These are phyloP conservation scores for Chelon auratus DNA, from an alignment of 2,797 vertebrate species.

Conservation along the genomic window DNA sequence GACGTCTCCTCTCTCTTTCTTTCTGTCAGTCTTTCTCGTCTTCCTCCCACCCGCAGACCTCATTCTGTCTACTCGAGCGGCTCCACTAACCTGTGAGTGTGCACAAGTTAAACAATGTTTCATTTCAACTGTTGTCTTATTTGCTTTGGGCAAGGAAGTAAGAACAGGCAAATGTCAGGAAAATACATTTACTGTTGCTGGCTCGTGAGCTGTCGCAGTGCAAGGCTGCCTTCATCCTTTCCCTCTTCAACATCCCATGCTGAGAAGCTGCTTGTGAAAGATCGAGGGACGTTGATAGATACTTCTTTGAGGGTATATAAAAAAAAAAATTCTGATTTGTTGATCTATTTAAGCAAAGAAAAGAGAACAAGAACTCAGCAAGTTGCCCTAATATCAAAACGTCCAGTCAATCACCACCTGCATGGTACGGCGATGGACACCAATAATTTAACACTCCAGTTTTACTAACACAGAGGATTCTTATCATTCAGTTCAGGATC, in stretches of 20 bases:
- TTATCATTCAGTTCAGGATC: slow-evolving; percentile 24
- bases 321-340: slow-evolving; percentile 1
- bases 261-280: slow-evolving; percentile 14
- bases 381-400: slow-evolving; percentile 5
- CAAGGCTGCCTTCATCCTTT: slow-evolving; percentile 22
- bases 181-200: slow-evolving; percentile 50
- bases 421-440: neutral
- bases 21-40: slow-evolving; percentile 37
- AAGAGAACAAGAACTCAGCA: neutral
- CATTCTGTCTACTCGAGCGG: slow-evolving; percentile 69
- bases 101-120: slow-evolving; percentile 60
- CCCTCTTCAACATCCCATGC: slow-evolving; percentile 3
- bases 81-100: slow-evolving; percentile 53
- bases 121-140: slow-evolving; percentile 61
- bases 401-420: neutral
- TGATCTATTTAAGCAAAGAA: neutral
- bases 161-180: slow-evolving; percentile 53
- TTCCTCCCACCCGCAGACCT: slow-evolving; percentile 60
- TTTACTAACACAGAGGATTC: neutral
- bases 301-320: neutral
- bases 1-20: slow-evolving; percentile 12
- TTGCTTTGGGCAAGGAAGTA: slow-evolving; percentile 66
- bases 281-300: neutral
- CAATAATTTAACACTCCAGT: neutral
- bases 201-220: slow-evolving; percentile 20